Percentiles rank a stretch among this genome's conserved stretches.
These are phyloP conservation scores for Ornithorhynchus anatinus DNA, from an alignment of 2,113 vertebrate genomes.

Conservation along the genomic window DNA sequence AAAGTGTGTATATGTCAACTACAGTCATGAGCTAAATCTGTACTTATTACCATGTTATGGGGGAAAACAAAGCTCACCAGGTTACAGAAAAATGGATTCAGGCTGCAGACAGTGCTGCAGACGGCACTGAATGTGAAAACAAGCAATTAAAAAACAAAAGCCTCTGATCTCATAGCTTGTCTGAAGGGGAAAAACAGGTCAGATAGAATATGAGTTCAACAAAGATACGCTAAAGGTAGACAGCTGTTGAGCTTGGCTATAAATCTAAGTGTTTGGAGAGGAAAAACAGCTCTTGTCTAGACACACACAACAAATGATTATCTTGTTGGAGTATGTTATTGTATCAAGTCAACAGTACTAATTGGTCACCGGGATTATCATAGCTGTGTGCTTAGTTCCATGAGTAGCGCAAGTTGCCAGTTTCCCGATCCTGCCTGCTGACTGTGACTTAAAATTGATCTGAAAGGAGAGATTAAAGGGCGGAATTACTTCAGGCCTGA, in stretches of 20 bases:
- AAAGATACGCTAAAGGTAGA: neutral
- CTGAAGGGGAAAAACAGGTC: neutral
- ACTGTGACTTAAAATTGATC: neutral
- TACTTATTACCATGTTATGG: neutral
- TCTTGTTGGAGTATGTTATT: neutral
- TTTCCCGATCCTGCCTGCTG: neutral
- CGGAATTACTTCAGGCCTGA: neutral
- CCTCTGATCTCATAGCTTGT: neutral
- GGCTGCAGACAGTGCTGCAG: neutral
- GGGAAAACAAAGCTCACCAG: neutral
- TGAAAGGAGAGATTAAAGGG: neutral
- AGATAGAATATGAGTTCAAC: neutral
- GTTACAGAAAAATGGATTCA: neutral
- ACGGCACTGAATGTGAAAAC: neutral
- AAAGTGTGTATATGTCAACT: neutral
- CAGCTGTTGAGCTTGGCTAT: neutral
- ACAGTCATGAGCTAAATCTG: neutral
- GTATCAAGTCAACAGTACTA: neutral
- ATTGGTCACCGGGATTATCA: neutral
- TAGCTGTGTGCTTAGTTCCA: neutral
- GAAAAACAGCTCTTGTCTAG: neutral
- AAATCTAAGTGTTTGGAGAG: neutral
- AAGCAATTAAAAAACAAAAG: neutral
- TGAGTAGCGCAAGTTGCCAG: neutral
- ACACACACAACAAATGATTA: neutral